Evolutionary conservation across 2,888 invertebrate species (phyloP), one percentile per base, ranked within the genome.

Genomic region (Cantharis rustica): DNA sequence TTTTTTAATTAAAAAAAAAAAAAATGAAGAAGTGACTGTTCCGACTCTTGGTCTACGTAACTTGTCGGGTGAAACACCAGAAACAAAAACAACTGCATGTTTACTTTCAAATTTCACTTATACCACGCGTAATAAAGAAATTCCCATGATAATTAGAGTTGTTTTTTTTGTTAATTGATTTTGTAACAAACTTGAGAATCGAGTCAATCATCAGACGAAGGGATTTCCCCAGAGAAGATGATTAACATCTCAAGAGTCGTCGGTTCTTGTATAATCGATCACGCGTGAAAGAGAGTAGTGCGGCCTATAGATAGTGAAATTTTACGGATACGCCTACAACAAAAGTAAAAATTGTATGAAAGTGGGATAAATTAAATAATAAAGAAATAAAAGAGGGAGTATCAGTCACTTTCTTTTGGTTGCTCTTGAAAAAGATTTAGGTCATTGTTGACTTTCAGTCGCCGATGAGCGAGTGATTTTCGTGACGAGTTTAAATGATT

Each of bases 351-450:
- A 84, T 85, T 83, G 81, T 83, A 81, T 81, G 71, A 82, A 75
- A 85, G 87, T 87, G 87, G 87, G 87, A 87, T 87, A 86, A 86
- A 86, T 85, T 83, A 79, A 85, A 86, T 61, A 47, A 72, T 31
- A 71, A 61, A 68, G 86, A 86, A 87, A 86, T 86, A 85, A 85
- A 84, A 83, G 80, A 84, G 83, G 84, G 79, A 80, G 76, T 79
- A 31, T 76, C 78, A 86, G 84, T 87, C 86, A 87, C 87, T 87
- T 87, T 88, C 87, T 87, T 88, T 84, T 66, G 84, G 82, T 80
- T 80, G 82, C 85, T 86, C 86, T 86, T 86, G 84, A 82, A 81
- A 83, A 83, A 70, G 84, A 87, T 87, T 87, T 86, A 84, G 87
- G 88, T 87, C 87, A 87, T 84, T 86, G 82, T 83, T 84, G 84